Base-by-base conservation (phyloP, 1,140 invertebrate genomes). In the Schmidtea mediterranea region DNA sequence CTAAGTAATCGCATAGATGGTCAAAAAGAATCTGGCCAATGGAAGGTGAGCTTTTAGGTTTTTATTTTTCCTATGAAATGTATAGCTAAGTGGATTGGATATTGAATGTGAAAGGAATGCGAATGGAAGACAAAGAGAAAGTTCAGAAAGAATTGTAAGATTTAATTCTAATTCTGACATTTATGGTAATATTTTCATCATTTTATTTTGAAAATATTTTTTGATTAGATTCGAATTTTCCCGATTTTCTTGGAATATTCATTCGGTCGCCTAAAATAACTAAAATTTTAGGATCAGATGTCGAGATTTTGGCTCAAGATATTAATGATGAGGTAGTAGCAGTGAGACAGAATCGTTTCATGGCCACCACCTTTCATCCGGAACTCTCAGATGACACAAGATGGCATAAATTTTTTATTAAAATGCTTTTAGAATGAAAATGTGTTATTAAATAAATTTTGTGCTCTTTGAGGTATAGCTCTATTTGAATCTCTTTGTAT, bases 331-430 rank as follows among this genome's bases (percentile, higher is more conserved):
- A 57, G 1, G 54, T 58, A 36, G 58, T 61, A 18, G 59, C 57
- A 12, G 55, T 56, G 10, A 52, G 54, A 52, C 57, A 61, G 51
- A 55, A 51, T 8, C 56, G 56, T 43, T 36, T 60, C 1, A 47
- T 61, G 13, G 55, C 56, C 1, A 60, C 58, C 13, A 57, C 59
- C 1, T 61, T 61, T 46, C 59, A 61, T 38, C 59, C 59, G 0
- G 59, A 61, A 51, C 47, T 61, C 2, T 59, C 58, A 8, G 56
- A 56, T 18, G 59, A 61, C 32, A 49, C 52, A 12, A 51, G 55
- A 26, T 61, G 59, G 59, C 59, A 61, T 51, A 9, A 47, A 13
- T 57, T 56, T 43, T 61, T 61, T 46, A 43, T 61, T 16, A 15
- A 46, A 19, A 43, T 32, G 24, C 19, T 32, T n/a, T 18, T 21